Base-by-base conservation (phyloP, 2,888 invertebrate genomes). In the Matsumyia berberina region DNA sequence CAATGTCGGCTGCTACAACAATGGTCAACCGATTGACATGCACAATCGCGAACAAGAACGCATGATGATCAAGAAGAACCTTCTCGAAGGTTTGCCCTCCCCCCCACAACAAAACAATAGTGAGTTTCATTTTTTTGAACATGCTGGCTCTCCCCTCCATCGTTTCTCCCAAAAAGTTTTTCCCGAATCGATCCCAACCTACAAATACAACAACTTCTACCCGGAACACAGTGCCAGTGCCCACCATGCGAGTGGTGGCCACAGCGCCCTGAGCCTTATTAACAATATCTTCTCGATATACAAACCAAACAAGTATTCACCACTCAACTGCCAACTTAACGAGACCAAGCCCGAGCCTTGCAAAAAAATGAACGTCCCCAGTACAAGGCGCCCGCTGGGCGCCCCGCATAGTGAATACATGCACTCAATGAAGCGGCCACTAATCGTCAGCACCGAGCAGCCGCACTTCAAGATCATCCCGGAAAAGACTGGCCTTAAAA, bases 401-500 rank as follows among this genome's bases (percentile, higher is more conserved):
- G 91, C 90, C 9, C 88, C 88, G 33, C 88, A 89, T 66, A 87
- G 88, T 67, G 91, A 92, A 64, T 92, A 90, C 73, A 89, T 92
- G 88, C 91, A 91, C 87, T 92, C 92, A 19, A 92, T 89, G 92
- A 94, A 92, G 91, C 92, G 89, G 0, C 92, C 94, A 0, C 92
- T 94, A 86, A 92, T 93, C 19, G 93, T 94, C 6, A 93, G 93
- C 24, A 93, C 90, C 89, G 92, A 92, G 55, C 92, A 92, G 87
- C 91, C 92, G 3, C 91, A 92, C 67, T 92, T 92, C 64, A 92
- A 92, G 88, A 93, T 93, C 55, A 92, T 93, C 57, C 93, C 93
- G 42, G 92, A 93, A 87, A 93, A 93, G 89, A 93, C 92, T 80
- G 94, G 93, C 44, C 89, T 94, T 7, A 93, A 93, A 88, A 93